phyloP scores from a whole-genome alignment of 2,797 vertebrate species.

The Nyctibius grandis region DNA sequence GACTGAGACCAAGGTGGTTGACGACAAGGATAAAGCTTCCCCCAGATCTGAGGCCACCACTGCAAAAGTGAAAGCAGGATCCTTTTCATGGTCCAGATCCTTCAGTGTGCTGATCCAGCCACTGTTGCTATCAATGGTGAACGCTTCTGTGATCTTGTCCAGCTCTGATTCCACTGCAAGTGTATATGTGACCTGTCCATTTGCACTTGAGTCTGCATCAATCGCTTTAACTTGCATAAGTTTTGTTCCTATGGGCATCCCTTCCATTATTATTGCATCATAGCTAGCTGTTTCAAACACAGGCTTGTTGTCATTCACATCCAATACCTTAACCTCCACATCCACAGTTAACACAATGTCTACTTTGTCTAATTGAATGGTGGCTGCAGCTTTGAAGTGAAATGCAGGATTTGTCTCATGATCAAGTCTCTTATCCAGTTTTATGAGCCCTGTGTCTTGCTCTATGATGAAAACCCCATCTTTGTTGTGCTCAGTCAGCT shows the following conservation, averaged over 20 bases:
- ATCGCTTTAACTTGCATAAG: slow-evolving; percentile 87
- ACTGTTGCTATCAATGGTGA: slow-evolving; percentile 89
- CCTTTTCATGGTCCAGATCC: slow-evolving; percentile 90
- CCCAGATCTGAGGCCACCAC: slow-evolving; percentile 93
- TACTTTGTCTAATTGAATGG: slow-evolving; percentile 81
- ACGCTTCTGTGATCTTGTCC: slow-evolving; percentile 76
- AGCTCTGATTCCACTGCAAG: slow-evolving; percentile 78
- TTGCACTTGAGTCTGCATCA: slow-evolving; percentile 89
- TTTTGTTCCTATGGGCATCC: slow-evolving; percentile 87
- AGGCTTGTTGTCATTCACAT: slow-evolving; percentile 97
- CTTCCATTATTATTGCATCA: slow-evolving; percentile 89
- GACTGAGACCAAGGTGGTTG: slow-evolving; percentile 85
- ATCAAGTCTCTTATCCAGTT: slow-evolving; percentile 91
- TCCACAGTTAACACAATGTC: slow-evolving; percentile 86
- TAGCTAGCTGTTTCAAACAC: slow-evolving; percentile 86
- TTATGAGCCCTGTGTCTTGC: slow-evolving; percentile 87
- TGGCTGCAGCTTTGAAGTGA: slow-evolving; percentile 89
- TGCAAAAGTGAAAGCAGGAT: slow-evolving; percentile 85
- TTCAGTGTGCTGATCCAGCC: slow-evolving; percentile 94
- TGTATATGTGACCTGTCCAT: slow-evolving; percentile 92
- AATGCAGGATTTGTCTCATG: slow-evolving; percentile 81
- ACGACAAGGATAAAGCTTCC: slow-evolving; percentile 86
- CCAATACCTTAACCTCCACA: slow-evolving; percentile 88
- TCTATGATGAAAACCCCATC: slow-evolving; percentile 88
- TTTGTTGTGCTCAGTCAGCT: slow-evolving; percentile 86